phyloP scores from a whole-genome alignment of 2,888 invertebrate genomes.

The Philopedon plagiatum region DNA sequence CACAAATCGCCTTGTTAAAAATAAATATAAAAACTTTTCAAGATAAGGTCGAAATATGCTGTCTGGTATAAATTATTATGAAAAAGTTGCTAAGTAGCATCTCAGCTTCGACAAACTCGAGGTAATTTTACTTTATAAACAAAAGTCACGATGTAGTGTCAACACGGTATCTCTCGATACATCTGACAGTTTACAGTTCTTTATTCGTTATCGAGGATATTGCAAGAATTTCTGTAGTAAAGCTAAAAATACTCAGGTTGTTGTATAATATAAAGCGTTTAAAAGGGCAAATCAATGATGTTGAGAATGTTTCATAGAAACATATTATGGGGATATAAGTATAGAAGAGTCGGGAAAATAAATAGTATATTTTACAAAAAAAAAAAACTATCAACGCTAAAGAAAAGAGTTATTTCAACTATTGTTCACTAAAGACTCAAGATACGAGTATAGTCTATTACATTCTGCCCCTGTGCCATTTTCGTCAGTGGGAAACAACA shows the following conservation, averaged over 20 bases:
- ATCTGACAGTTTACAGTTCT: conserved; percentile 44
- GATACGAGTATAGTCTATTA: no score
- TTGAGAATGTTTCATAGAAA: no score
- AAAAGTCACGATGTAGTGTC: conserved; percentile 49
- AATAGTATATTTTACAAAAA: no score
- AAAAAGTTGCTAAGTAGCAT: conserved; percentile 45
- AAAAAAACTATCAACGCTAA: no score
- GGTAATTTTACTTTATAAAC: conserved; percentile 49
- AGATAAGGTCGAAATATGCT: conserved; percentile 26
- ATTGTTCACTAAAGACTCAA: no score
- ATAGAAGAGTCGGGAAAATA: no score
- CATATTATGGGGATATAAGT: no score
- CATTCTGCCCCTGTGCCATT: no score
- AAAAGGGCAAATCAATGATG: no score
- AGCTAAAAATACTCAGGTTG: conserved; percentile 1
- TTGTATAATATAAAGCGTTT: no score
- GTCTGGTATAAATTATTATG: conserved; percentile 45
- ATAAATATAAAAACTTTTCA: conserved; percentile 35
- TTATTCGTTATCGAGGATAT: conserved; percentile 25
- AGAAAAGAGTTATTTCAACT: no score
- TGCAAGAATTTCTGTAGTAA: conserved; percentile 16
- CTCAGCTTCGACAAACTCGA: conserved; percentile 26
- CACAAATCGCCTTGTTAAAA: conserved; percentile 22
- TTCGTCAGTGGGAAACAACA: no score
- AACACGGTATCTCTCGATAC: conserved; percentile 44